A percentile compares a stretch with the other conserved stretches of the same genome.
Evolutionary conservation across 2,888 invertebrate genomes (phyloP).

Genomic region (Clitarchus hookeri): DNA sequence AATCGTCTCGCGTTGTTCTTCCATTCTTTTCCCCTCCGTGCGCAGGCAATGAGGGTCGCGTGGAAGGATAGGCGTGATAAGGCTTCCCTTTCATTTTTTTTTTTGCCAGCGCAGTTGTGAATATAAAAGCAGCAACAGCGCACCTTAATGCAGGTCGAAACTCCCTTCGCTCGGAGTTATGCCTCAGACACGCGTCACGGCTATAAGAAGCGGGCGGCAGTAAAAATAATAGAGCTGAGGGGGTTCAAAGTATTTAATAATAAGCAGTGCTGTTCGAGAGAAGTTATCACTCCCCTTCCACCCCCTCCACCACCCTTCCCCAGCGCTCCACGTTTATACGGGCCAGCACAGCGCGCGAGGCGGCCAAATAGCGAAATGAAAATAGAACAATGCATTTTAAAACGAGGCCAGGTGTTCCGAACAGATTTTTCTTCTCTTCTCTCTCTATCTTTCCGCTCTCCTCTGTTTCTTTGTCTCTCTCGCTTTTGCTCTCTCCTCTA

Average conservation of each 20-base stretch:
- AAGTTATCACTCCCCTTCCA: not conserved
- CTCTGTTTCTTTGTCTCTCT: not conserved
- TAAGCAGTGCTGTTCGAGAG: slow-evolving; percentile 30
- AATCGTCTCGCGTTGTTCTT: not conserved
- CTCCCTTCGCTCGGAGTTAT: not conserved
- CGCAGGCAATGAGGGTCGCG: not conserved
- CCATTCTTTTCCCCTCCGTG: not conserved
- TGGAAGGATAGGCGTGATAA: not conserved
- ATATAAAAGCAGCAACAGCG: slow-evolving; percentile 21
- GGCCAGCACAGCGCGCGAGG: not conserved
- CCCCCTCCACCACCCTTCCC: not conserved
- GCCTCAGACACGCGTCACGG: slow-evolving; percentile 5
- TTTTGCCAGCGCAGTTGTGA: not conserved
- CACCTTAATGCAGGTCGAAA: slow-evolving; percentile 12
- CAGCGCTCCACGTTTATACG: not conserved
- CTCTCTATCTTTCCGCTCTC: not conserved
- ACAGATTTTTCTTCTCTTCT: slow-evolving; percentile 21
- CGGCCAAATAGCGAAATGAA: slow-evolving; percentile 25
- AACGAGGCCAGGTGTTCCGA: slow-evolving; percentile 23
- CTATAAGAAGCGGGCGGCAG: slow-evolving; percentile 20
- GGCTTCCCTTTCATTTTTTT: not conserved
- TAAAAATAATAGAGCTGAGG: slow-evolving; percentile 24
- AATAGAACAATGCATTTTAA: slow-evolving; percentile 25
- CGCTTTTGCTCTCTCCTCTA: not conserved
- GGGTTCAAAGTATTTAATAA: slow-evolving; percentile 37